A percentile compares a stretch with the other conserved stretches of the same genome.
These are phyloP conservation scores for Phoxinus phoxinus DNA, from an alignment of 2,113 vertebrate species.

Conservation along the genomic window DNA sequence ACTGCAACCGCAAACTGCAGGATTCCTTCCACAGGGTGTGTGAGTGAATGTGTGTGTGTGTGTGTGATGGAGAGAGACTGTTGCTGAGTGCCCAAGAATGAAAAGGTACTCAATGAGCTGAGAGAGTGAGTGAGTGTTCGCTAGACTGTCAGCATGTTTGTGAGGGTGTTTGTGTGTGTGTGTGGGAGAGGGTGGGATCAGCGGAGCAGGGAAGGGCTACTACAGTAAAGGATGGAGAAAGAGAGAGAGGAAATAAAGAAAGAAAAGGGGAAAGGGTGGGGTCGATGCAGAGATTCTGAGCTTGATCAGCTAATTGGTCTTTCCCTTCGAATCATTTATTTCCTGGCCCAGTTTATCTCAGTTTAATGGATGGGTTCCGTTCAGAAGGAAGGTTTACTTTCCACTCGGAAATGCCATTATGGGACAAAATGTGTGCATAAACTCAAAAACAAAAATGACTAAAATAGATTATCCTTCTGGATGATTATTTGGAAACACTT, in stretches of 20 bases:
- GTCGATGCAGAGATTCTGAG: slow-evolving; percentile 59
- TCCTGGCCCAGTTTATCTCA: slow-evolving; percentile 2
- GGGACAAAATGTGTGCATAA: background rate
- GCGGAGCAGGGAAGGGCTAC: slow-evolving; percentile 23
- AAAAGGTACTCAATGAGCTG: slow-evolving; percentile 69
- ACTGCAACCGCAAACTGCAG: slow-evolving; percentile 58
- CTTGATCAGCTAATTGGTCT: slow-evolving; percentile 33
- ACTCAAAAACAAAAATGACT: background rate
- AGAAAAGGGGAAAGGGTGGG: slow-evolving; percentile 54
- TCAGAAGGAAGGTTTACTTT: background rate
- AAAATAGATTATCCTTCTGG: too few species aligned
- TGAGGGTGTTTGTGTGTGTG: slow-evolving; percentile 50
- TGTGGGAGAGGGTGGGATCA: slow-evolving; percentile 37
- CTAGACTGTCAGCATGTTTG: slow-evolving; percentile 52
- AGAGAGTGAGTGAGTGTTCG: slow-evolving; percentile 46
- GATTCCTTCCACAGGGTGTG: slow-evolving; percentile 52
- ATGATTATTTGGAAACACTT: too few species aligned
- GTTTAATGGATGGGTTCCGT: background rate
- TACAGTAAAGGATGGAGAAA: slow-evolving; percentile 14
- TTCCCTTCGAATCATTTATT: background rate
- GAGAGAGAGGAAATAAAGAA: slow-evolving; percentile 26
- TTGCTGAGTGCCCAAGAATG: slow-evolving; percentile 68
- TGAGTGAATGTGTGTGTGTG: slow-evolving; percentile 39
- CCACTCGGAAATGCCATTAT: background rate
- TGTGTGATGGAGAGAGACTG: slow-evolving; percentile 55